Base-by-base conservation (phyloP, 2,113 vertebrate genomes). In the Alethe castanea region DNA sequence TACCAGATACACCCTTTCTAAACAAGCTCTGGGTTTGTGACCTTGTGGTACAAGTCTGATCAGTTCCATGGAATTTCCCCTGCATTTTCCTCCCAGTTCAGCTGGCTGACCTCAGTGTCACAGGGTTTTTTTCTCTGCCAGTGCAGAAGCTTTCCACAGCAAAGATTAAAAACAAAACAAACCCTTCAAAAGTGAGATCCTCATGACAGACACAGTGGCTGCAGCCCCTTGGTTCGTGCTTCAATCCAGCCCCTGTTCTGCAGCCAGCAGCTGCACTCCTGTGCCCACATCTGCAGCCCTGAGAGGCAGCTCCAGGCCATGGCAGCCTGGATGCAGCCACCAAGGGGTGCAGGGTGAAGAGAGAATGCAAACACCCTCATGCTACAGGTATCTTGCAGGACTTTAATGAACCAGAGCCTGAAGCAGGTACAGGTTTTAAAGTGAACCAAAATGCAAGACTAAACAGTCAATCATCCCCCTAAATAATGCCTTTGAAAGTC, bases 331-430 rank as follows among this genome's bases (percentile, higher is more conserved):
- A 9, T 28, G 48, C 1, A 40, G 45, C 50, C 54, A 19, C 18
- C 0, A 0, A 29, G 33, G 33, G 35, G 1, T 18, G 42, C 1
- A 16, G 61, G 29, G 64, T 6, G 29, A 29, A 47, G 12, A 52
- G 3, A 20, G 36, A 81, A 47, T 28, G 31, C 23, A 57, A 84
- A 78, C 11, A n/a, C 28, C 12, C 33, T 54, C 25, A 23, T 65
- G 29, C 54, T 59, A 42, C 48, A 64, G n/a, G 35, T 36, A 72
- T 40, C 35, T 57, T 44, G 24, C 45, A 64, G 62, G 47, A 36
- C 56, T 64, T 40, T 3, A 17, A n/a, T n/a, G 48, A 83, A 57
- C 17, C 12, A 12, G 14, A 53, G 42, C 38, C 15, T 71, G 12
- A 50, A 48, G 67, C 2, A 5, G 40, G 12, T 81, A 16, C 16